These are phyloP conservation scores for Passer domesticus DNA, from an alignment of 2,113 vertebrate species.

Conservation along the genomic window DNA sequence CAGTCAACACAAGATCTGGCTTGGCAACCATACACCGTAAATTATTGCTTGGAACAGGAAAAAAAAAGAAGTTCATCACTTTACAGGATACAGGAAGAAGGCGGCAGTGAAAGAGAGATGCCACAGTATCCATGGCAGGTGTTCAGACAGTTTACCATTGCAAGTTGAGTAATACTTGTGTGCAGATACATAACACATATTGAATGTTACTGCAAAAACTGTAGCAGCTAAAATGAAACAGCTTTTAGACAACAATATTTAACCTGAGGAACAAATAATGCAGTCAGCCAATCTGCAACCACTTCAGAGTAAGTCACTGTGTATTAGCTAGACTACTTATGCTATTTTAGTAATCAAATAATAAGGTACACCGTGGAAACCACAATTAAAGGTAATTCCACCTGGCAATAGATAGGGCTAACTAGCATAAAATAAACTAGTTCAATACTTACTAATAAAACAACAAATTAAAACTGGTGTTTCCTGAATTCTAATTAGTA, in stretches of 20 bases:
- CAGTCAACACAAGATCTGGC: not conserved
- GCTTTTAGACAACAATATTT: not conserved
- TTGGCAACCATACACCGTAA: not conserved
- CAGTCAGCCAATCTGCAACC: not conserved
- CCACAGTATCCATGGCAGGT: not conserved
- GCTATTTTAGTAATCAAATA: not conserved
- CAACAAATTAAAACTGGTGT: not conserved
- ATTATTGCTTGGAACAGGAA: not conserved
- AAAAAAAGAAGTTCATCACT: not conserved
- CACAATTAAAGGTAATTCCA: not conserved
- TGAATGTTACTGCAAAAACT: not conserved
- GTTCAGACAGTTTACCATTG: not conserved
- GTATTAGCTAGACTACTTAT: not conserved
- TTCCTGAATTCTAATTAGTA: not conserved
- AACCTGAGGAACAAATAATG: not conserved
- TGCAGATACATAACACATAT: not conserved
- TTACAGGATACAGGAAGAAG: not conserved
- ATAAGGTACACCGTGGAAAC: not conserved
- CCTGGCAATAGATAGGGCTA: not conserved
- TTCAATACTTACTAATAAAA: not conserved
- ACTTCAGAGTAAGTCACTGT: not conserved
- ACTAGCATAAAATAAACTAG: not conserved
- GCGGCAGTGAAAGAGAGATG: not conserved
- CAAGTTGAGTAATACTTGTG: not conserved
- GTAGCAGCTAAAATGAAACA: not conserved